Percentiles rank a stretch among this genome's conserved stretches.
Conservation (phyloP, 2,888 invertebrate species). For the Caenorhabditis macrosperma region DNA sequence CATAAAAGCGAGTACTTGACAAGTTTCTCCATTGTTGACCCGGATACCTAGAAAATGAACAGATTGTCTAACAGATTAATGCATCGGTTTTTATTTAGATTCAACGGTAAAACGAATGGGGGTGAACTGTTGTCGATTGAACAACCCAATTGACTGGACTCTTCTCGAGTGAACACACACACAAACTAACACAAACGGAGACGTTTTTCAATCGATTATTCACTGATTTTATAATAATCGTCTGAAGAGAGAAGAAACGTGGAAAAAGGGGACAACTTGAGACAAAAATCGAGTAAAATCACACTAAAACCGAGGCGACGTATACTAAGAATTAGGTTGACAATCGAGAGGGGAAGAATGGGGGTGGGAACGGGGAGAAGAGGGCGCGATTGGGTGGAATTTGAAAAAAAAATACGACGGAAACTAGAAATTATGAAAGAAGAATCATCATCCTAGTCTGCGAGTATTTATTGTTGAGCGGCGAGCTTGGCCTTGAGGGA, state of each 20-base stretch:
- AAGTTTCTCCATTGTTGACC: neutral
- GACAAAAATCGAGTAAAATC: conserved; percentile 29
- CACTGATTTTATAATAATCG: conserved; percentile 3
- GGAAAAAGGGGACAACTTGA: conserved; percentile 33
- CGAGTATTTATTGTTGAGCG: conserved; percentile 62
- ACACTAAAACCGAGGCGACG: conserved; percentile 43
- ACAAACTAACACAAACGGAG: conserved; percentile 18
- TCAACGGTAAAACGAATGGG: conserved; percentile 46
- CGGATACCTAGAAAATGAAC: neutral
- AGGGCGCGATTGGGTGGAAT: conserved; percentile 32
- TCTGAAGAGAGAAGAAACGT: conserved; percentile 2
- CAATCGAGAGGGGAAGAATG: conserved; percentile 3
- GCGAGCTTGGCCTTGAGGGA: conserved; percentile 87
- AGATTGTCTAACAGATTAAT: neutral
- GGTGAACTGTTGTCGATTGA: conserved; percentile 33
- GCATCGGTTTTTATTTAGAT: conserved; percentile 20
- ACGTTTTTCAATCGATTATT: conserved; percentile 16
- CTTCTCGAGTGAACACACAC: conserved; percentile 26
- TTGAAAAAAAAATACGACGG: conserved; percentile 25
- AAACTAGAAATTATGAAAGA: conserved; percentile 7
- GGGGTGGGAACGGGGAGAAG: conserved; percentile 8
- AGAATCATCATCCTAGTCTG: conserved; percentile 34
- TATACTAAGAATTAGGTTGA: conserved; percentile 39
- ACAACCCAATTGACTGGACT: conserved; percentile 32
- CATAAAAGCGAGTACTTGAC: neutral